phyloP scores from a whole-genome alignment of 2,113 vertebrate genomes.

The Myotis yumanensis region DNA sequence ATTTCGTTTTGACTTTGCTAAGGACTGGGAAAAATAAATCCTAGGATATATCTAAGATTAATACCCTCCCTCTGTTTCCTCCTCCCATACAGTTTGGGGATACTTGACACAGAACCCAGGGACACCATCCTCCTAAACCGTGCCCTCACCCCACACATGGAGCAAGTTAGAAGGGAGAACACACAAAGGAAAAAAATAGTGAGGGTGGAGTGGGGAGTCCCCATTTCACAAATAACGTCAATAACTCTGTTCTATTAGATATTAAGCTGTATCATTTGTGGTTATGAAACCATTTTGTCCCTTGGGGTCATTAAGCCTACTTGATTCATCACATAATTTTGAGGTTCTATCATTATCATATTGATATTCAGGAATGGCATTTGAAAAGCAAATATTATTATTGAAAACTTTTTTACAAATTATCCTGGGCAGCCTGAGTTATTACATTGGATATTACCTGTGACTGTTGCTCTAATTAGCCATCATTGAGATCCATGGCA shows the following conservation, averaged over 20 bases:
- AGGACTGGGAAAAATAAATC: neutral
- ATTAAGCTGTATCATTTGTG: neutral
- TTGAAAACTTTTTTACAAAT: neutral
- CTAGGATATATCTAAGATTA: neutral
- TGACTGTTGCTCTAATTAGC: neutral
- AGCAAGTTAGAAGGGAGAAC: neutral
- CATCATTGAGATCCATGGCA: neutral
- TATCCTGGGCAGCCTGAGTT: neutral
- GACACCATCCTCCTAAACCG: fast-evolving
- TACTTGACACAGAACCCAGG: neutral
- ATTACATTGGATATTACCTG: neutral
- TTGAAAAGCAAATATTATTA: neutral
- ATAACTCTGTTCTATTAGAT: neutral
- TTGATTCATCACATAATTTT: neutral
- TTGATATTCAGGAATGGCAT: neutral
- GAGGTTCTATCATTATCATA: neutral
- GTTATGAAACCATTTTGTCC: neutral
- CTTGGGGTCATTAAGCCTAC: neutral
- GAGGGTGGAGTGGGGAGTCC: neutral
- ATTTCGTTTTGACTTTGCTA: neutral
- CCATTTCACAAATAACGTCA: neutral
- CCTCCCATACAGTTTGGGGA: neutral
- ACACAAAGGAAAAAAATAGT: neutral
- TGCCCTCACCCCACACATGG: neutral
- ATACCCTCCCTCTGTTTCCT: neutral